Percentiles rank a stretch among this genome's conserved stretches.
Conservation (phyloP, 2,888 invertebrate species). For the Dynastes maya region DNA sequence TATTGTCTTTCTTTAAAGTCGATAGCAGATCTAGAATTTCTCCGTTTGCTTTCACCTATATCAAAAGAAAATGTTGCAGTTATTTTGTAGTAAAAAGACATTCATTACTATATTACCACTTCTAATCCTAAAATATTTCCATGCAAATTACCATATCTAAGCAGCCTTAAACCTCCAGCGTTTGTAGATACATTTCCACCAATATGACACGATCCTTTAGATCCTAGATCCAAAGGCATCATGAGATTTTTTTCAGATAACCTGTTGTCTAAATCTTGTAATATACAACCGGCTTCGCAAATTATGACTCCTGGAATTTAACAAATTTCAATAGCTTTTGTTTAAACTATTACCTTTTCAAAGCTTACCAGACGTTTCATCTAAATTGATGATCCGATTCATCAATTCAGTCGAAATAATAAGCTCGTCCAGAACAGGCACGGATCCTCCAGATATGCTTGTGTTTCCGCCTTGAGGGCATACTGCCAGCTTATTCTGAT, state of each 20-base stretch:
- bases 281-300: constrained; percentile 94
- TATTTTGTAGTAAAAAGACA: not conserved
- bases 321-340: too few relatives aligned
- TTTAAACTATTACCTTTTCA: not conserved
- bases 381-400: constrained; percentile 88
- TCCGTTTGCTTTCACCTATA: constrained; percentile 88
- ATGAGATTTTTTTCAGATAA: constrained; percentile 83
- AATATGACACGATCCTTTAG: constrained; percentile 95
- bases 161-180: constrained; percentile 93
- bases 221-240: constrained; percentile 97
- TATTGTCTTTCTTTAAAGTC: constrained; percentile 95
- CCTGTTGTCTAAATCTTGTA: constrained; percentile 87
- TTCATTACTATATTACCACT: constrained; percentile 77
- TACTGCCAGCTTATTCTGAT: constrained; percentile 87
- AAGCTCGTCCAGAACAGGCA: constrained; percentile 98
- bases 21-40: constrained; percentile 89
- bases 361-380: constrained; percentile 84
- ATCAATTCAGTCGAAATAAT: constrained; percentile 88
- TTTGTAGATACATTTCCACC: constrained; percentile 98
- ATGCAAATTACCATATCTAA: constrained; percentile 96
- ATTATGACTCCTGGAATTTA: constrained; percentile 77
- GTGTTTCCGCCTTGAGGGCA: constrained; percentile 98
- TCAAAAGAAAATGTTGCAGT: not conserved
- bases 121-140: constrained; percentile 93
- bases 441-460: constrained; percentile 95